Percentiles rank a stretch among this genome's conserved stretches.
These are phyloP conservation scores for Puntigrus tetrazona DNA, from an alignment of 2,113 vertebrate genomes.

Conservation along the genomic window DNA sequence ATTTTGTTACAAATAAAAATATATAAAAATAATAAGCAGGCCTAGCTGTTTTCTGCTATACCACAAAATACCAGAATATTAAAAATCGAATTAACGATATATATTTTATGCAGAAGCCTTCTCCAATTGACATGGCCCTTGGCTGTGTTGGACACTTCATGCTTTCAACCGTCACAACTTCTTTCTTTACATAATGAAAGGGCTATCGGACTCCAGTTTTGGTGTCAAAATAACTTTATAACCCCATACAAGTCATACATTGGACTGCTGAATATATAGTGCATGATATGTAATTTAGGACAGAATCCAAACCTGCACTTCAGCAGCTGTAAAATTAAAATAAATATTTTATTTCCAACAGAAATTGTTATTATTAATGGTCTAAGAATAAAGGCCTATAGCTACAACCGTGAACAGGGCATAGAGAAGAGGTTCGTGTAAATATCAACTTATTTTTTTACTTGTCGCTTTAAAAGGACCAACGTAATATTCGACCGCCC, in stretches of 20 bases:
- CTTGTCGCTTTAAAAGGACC: not conserved
- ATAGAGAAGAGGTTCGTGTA: not conserved
- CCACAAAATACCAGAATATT: not conserved
- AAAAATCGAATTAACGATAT: not conserved
- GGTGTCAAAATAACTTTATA: not conserved
- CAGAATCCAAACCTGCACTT: not conserved
- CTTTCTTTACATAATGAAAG: not conserved
- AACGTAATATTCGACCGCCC: not conserved
- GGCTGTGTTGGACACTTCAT: not conserved
- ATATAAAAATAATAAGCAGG: no score
- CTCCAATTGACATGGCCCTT: not conserved
- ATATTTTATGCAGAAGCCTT: not conserved
- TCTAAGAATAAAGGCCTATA: no score
- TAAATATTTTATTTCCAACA: no score
- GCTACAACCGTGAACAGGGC: not conserved
- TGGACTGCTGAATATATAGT: not conserved
- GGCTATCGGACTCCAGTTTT: not conserved
- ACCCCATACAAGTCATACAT: not conserved
- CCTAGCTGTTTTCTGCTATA: not conserved
- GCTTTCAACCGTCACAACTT: not conserved
- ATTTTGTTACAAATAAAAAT: not conserved
- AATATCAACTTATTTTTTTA: not conserved
- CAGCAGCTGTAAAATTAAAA: not conserved
- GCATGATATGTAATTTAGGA: not conserved
- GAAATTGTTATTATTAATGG: no score